Conservation (phyloP, 2,113 vertebrate species). For the Cynoglossus semilaevis region DNA sequence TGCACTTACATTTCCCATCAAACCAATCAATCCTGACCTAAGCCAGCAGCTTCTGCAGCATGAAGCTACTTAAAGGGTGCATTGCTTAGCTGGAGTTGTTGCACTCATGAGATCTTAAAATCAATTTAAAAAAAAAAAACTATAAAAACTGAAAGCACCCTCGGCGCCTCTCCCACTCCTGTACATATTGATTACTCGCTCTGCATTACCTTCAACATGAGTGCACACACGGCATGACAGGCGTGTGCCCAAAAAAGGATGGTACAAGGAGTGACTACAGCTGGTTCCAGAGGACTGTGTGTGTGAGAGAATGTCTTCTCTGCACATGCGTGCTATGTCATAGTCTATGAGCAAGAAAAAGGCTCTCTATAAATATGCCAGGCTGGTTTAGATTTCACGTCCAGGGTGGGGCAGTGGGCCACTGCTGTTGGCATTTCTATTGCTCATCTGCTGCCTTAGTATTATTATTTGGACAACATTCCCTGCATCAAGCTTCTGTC, state of each 20-base stretch:
- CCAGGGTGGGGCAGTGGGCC: conserved; percentile 55
- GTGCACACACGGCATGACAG: conserved; percentile 45
- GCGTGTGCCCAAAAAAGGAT: conserved; percentile 76
- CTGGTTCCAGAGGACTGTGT: conserved; percentile 43
- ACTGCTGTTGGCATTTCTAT: conserved; percentile 62
- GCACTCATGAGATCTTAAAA: conserved; percentile 20
- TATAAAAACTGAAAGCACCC: conserved; percentile 7
- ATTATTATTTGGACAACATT: background rate
- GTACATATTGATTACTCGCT: conserved; percentile 24
- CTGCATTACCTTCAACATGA: conserved; percentile 34
- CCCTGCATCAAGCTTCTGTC: background rate
- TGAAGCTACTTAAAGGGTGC: conserved; percentile 16
- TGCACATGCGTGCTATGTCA: conserved; percentile 63
- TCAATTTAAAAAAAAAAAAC: conserved; percentile 19
- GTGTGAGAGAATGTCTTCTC: conserved; percentile 5
- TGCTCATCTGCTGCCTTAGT: conserved; percentile 8
- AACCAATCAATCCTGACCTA: conserved; percentile 25
- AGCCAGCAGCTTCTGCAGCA: conserved; percentile 27
- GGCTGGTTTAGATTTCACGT: conserved; percentile 62
- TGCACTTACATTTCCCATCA: conserved; percentile 27
- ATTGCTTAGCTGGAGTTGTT: background rate
- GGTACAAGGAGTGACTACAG: conserved; percentile 48
- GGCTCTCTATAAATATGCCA: conserved; percentile 63
- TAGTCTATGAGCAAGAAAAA: conserved; percentile 59
- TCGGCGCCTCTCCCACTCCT: rapidly evolving